These are phyloP conservation scores for Scytalopus superciliaris DNA, from an alignment of 2,113 vertebrate species.

Conservation along the genomic window DNA sequence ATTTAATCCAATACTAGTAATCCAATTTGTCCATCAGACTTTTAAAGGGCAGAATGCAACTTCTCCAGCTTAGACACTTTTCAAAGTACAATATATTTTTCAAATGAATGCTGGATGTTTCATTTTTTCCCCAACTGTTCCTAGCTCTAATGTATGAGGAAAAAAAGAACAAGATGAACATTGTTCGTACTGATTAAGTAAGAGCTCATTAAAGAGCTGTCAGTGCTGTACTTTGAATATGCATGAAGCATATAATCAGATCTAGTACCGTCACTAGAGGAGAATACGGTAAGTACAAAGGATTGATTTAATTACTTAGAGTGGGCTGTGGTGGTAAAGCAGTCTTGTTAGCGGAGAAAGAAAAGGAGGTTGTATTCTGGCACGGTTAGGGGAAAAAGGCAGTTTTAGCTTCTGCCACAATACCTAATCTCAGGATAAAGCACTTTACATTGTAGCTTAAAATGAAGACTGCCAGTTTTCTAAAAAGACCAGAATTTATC, in stretches of 20 bases:
- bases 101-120: conserved; percentile 85
- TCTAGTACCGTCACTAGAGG: conserved; percentile 87
- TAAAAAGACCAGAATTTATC: conserved; percentile 80
- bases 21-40: conserved; percentile 99
- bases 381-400: conserved; percentile 81
- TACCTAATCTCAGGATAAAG: conserved; percentile 90
- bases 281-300: conserved; percentile 92
- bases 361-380: conserved; percentile 88
- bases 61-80: conserved; percentile 89
- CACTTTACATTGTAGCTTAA: conserved; percentile 83
- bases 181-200: conserved; percentile 97
- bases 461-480: conserved; percentile 81
- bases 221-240: conserved; percentile 93
- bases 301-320: conserved; percentile 99
- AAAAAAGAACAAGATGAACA: conserved; percentile 96
- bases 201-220: conserved; percentile 98
- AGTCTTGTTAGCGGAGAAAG: conserved; percentile 88
- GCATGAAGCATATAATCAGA: conserved; percentile 97
- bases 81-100: conserved; percentile 91
- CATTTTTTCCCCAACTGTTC: conserved; percentile 83
- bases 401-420: conserved; percentile 91
- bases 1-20: conserved; percentile 99
- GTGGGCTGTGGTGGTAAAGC: conserved; percentile 87
- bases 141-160: conserved; percentile 84
- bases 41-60: conserved; percentile 91